Percentiles rank a stretch among this genome's conserved stretches.
Conservation (phyloP, 2,113 vertebrate genomes). For the Pantherophis guttatus region DNA sequence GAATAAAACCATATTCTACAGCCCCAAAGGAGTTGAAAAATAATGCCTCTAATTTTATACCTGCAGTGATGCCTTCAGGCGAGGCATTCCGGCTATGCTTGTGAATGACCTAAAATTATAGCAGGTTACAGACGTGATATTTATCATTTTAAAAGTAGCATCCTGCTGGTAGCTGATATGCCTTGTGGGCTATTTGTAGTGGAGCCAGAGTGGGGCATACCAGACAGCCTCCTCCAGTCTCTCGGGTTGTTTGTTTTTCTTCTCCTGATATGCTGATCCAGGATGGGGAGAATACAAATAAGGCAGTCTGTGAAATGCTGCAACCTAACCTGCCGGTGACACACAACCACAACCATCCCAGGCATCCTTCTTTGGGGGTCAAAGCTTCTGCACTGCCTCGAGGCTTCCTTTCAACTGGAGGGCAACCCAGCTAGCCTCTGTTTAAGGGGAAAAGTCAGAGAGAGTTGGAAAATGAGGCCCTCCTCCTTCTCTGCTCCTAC, state of each 20-base stretch:
- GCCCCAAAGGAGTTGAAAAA: constrained; percentile 46
- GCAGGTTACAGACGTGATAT: constrained; percentile 35
- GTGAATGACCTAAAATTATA: constrained; percentile 44
- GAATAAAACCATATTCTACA: not conserved
- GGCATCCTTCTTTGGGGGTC: constrained; percentile 7
- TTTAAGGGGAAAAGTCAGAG: not conserved
- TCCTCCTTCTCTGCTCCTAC: not conserved
- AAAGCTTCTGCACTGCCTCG: not conserved
- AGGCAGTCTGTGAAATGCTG: rapidly evolving
- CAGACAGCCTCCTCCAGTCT: rapidly evolving
- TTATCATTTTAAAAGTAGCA: constrained; percentile 33
- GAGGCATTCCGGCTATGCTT: not conserved
- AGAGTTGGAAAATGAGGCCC: not conserved
- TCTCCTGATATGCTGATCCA: rapidly evolving
- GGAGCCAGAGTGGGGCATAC: not conserved
- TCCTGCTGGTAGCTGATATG: rapidly evolving
- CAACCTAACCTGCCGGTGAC: not conserved
- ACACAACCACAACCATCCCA: not conserved
- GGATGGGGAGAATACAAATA: rapidly evolving
- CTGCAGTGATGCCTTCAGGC: constrained; percentile 12
- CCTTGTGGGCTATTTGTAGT: not conserved
- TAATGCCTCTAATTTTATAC: constrained; percentile 60
- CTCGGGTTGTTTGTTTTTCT: not conserved
- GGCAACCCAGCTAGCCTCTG: not conserved
- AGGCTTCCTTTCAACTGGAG: not conserved